Percentiles rank a stretch among this genome's conserved stretches.
phyloP scores from a whole-genome alignment of 2,888 invertebrate genomes.

The Melieria omissa region DNA sequence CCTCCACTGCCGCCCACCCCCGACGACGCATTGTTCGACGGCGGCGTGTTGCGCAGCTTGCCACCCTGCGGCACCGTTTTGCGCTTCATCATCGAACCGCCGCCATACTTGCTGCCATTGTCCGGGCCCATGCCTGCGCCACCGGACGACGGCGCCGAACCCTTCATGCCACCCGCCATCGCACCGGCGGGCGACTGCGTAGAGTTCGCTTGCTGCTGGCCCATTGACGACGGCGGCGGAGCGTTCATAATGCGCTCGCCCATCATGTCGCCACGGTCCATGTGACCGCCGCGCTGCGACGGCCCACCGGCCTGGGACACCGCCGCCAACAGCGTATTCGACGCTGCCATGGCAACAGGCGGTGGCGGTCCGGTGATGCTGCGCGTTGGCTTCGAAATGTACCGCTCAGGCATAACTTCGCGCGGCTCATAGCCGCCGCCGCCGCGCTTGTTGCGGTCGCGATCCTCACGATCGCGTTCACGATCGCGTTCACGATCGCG shows the following conservation, averaged over 20 bases:
- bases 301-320: constrained; percentile 28
- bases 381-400: constrained; percentile 60
- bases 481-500: constrained; percentile 49
- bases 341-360: constrained; percentile 56
- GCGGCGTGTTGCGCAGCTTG: constrained; percentile 74
- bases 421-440: constrained; percentile 52
- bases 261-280: constrained; percentile 30
- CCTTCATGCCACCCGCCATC: constrained; percentile 46
- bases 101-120: constrained; percentile 54
- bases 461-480: constrained; percentile 51
- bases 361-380: constrained; percentile 59
- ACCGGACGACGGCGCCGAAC: constrained; percentile 46
- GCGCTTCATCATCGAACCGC: constrained; percentile 78
- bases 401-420: constrained; percentile 60
- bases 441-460: constrained; percentile 44
- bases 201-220: constrained; percentile 44
- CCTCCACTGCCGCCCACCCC: constrained; percentile 41
- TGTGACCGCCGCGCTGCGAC: constrained; percentile 25
- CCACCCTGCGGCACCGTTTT: constrained; percentile 69
- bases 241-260: constrained; percentile 39
- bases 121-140: constrained; percentile 35
- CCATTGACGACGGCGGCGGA: constrained; percentile 37
- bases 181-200: constrained; percentile 48
- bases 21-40: constrained; percentile 63
- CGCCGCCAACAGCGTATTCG: constrained; percentile 42